Evolutionary conservation across 1,140 invertebrate species (phyloP).

Genomic region (Plodia interpunctella): DNA sequence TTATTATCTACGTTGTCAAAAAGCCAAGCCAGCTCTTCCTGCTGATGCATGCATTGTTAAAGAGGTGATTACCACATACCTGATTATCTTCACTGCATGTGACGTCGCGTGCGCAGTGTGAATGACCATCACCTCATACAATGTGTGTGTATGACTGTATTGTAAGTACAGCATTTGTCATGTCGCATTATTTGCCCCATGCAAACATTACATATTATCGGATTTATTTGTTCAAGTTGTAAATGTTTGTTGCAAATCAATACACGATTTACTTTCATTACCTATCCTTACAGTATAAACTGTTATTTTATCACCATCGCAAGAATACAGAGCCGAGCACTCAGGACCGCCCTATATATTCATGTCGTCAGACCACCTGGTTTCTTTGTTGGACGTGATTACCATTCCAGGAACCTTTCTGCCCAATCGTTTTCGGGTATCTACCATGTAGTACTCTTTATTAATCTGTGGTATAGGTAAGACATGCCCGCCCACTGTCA

Average conservation of each 20-base stretch:
- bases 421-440: too few relatives aligned
- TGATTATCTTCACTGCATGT: conserved; percentile 7
- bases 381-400: too few relatives aligned
- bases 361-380: too few relatives aligned
- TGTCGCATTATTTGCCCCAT: background rate
- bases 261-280: background rate
- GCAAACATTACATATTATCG: background rate
- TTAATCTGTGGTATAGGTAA: too few relatives aligned
- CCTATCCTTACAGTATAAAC: too few relatives aligned
- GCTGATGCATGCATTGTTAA: background rate
- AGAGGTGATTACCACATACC: conserved; percentile 14
- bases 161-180: background rate
- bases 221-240: too few relatives aligned
- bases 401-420: too few relatives aligned
- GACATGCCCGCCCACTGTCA: too few relatives aligned
- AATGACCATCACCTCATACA: conserved; percentile 35
- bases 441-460: too few relatives aligned
- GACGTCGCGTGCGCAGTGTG: conserved; percentile 25
- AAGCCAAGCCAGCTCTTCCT: background rate
- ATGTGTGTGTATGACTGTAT: background rate
- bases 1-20: background rate
- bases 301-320: too few relatives aligned
- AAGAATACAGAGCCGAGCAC: too few relatives aligned
- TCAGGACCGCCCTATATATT: too few relatives aligned
- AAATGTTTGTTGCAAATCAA: background rate